A percentile compares a stretch with the other conserved stretches of the same genome.
Conservation (phyloP, 1,140 invertebrate genomes). For the Lepidurus couesii region DNA sequence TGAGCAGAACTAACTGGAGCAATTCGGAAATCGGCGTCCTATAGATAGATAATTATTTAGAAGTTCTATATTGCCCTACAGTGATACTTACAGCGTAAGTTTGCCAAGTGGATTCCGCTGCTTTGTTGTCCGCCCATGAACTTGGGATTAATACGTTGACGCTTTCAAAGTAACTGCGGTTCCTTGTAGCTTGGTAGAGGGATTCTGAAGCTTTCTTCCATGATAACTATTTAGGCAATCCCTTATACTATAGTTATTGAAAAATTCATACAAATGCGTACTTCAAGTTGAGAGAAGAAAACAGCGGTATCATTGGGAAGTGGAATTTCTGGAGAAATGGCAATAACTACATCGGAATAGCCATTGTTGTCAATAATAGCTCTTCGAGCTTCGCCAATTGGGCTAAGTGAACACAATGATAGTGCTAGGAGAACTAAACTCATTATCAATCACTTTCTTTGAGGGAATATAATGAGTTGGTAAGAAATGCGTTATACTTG, state of each 20-base stretch:
- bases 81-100: not conserved
- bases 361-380: slow-evolving; percentile 24
- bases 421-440: no score
- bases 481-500: no score
- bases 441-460: no score
- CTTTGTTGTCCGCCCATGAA: not conserved
- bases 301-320: not conserved
- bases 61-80: not conserved
- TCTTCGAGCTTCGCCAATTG: not conserved
- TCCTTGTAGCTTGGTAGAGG: not conserved
- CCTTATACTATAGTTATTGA: not conserved
- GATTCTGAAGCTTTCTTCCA: not conserved
- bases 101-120: slow-evolving; percentile 24
- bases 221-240: not conserved
- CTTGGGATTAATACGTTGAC: slow-evolving; percentile 6
- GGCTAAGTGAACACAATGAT: no score
- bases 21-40: slow-evolving; percentile 30
- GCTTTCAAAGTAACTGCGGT: slow-evolving; percentile 19
- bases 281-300: not conserved
- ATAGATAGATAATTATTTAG: not conserved
- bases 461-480: no score
- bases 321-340: slow-evolving; percentile 30
- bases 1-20: slow-evolving; percentile 31
- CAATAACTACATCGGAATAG: slow-evolving; percentile 31
- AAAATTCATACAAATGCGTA: not conserved